Conservation (phyloP, 2,888 invertebrate genomes). For the Ichneumoninae sp. region DNA sequence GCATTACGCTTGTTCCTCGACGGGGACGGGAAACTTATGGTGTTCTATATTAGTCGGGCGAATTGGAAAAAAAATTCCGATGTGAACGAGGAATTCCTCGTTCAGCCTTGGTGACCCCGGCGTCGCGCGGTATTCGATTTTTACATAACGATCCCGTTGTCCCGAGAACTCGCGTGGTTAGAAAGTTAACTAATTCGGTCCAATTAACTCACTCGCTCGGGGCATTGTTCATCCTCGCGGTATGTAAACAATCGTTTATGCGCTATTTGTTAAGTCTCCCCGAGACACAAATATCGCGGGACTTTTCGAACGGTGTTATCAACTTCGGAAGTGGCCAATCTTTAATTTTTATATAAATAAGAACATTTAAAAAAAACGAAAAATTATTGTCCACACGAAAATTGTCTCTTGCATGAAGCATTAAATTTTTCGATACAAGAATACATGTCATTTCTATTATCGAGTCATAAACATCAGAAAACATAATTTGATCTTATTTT, state of each 20-base stretch:
- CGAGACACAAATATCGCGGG: background rate
- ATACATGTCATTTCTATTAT: too few relatives aligned
- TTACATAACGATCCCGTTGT: slow-evolving; percentile 55
- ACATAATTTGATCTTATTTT: too few relatives aligned
- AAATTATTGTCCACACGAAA: too few relatives aligned
- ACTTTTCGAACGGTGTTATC: background rate
- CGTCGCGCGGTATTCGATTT: slow-evolving; percentile 50
- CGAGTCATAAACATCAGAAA: too few relatives aligned
- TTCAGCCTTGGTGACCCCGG: slow-evolving; percentile 48
- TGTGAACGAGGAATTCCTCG: slow-evolving; percentile 36
- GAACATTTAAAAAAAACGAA: background rate
- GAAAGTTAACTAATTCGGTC: slow-evolving; percentile 62
- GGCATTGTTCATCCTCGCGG: slow-evolving; percentile 53
- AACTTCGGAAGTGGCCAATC: background rate
- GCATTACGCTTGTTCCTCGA: slow-evolving; percentile 31
- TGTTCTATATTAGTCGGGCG: slow-evolving; percentile 7
- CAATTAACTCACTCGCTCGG: slow-evolving; percentile 48
- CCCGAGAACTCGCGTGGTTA: slow-evolving; percentile 29
- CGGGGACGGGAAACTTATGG: background rate
- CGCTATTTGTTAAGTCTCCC: background rate
- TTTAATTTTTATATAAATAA: background rate
- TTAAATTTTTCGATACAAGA: too few relatives aligned
- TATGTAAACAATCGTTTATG: slow-evolving; percentile 59
- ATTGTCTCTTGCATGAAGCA: too few relatives aligned
- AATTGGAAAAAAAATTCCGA: slow-evolving; percentile 39